These are phyloP conservation scores for Phaedon cochleariae DNA, from an alignment of 2,888 invertebrate genomes.

Conservation along the genomic window DNA sequence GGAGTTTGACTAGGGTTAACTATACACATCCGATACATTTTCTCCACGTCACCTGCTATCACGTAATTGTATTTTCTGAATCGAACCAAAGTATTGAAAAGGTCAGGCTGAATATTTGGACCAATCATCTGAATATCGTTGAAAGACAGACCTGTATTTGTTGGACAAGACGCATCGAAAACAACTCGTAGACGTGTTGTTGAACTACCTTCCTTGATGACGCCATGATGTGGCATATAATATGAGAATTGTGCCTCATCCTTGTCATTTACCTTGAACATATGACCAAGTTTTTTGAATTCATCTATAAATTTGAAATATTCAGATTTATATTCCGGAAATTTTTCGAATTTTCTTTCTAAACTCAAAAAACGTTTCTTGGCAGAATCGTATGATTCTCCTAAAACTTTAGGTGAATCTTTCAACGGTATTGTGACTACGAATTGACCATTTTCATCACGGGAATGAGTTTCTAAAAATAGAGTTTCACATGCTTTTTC, in stretches of 20 bases:
- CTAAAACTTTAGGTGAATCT: constrained; percentile 12
- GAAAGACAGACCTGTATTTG: constrained; percentile 1
- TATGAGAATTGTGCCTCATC: constrained; percentile 1
- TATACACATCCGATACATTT: constrained; percentile 13
- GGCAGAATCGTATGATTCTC: constrained; percentile 15
- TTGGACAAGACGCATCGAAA: constrained; percentile 7
- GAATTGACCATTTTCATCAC: constrained; percentile 22
- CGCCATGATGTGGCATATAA: constrained; percentile 12
- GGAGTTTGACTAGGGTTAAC: not conserved
- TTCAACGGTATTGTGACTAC: constrained; percentile 28
- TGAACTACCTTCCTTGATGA: not conserved
- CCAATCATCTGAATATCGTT: constrained; percentile 11
- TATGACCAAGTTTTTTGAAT: constrained; percentile 19
- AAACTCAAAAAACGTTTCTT: constrained; percentile 11
- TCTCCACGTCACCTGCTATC: constrained; percentile 5
- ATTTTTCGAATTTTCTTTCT: constrained; percentile 21
- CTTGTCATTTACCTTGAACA: constrained; percentile 14
- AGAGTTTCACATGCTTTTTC: constrained; percentile 16
- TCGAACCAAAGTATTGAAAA: not conserved
- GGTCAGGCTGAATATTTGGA: constrained; percentile 6
- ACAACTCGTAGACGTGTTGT: not conserved
- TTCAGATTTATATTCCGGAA: constrained; percentile 6
- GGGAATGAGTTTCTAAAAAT: constrained; percentile 8
- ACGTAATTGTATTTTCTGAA: constrained; percentile 8
- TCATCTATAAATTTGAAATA: constrained; percentile 18